These are phyloP conservation scores for Capitella teleta DNA, from an alignment of 1,140 invertebrate species.

Conservation along the genomic window DNA sequence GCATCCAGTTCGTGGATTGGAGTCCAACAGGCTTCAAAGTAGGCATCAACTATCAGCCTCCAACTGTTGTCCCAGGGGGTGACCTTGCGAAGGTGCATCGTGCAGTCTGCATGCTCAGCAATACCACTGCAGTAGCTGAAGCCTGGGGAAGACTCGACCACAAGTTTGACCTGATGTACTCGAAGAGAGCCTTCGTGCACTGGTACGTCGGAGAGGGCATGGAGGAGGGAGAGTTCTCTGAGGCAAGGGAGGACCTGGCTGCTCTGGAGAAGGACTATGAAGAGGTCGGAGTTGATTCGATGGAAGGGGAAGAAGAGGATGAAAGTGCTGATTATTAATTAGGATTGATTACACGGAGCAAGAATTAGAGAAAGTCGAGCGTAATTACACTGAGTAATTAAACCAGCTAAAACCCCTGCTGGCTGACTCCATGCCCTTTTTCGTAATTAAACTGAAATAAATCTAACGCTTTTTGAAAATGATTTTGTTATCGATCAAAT, in stretches of 20 bases:
- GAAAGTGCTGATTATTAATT: constrained; percentile 25
- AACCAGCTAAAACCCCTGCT: too few species aligned
- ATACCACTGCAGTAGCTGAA: constrained; percentile 51
- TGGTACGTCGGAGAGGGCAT: constrained; percentile 45
- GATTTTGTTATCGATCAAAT: too few species aligned
- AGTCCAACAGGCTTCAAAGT: neutral
- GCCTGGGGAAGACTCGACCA: constrained; percentile 54
- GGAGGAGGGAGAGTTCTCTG: constrained; percentile 58
- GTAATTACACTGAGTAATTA: too few species aligned
- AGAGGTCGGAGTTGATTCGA: neutral
- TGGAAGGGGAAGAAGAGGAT: constrained; percentile 39
- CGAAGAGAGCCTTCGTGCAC: constrained; percentile 48
- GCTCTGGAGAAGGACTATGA: neutral
- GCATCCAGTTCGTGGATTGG: constrained; percentile 2
- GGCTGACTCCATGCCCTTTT: too few species aligned
- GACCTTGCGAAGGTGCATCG: constrained; percentile 1
- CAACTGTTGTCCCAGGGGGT: neutral
- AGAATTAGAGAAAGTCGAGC: too few species aligned
- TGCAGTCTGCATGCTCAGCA: constrained; percentile 17
- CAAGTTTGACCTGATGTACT: constrained; percentile 67
- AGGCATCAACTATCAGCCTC: neutral
- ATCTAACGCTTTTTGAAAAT: too few species aligned
- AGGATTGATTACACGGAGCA: too few species aligned
- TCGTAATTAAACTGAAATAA: too few species aligned
- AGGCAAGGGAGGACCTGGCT: constrained; percentile 50